Conservation (phyloP, 1,140 invertebrate genomes). For the Euwallacea fornicatus region DNA sequence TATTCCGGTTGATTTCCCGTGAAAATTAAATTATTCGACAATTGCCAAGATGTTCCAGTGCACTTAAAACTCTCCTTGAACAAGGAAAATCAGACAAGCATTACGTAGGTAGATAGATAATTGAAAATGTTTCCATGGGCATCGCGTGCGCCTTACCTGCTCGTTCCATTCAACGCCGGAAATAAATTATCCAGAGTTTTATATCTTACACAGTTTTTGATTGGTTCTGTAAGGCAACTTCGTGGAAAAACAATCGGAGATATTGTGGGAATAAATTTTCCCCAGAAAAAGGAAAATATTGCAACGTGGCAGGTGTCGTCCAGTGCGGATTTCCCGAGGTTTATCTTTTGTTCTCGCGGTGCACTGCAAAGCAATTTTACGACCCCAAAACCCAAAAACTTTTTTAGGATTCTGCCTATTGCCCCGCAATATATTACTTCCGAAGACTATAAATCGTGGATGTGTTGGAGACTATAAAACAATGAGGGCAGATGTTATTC, state of each 20-base stretch:
- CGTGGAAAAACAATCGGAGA: constrained; percentile 30
- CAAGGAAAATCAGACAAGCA: too few relatives aligned
- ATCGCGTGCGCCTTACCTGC: constrained; percentile 12
- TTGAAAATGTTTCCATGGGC: constrained; percentile 21
- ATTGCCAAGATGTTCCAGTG: too few relatives aligned
- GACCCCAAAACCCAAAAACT: not conserved
- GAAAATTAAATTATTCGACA: too few relatives aligned
- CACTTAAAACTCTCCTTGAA: too few relatives aligned
- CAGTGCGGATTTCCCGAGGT: constrained; percentile 27
- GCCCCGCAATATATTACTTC: not conserved
- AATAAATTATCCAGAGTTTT: constrained; percentile 26
- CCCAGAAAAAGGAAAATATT: constrained; percentile 18
- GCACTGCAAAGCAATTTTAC: constrained; percentile 3
- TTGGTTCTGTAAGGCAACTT: constrained; percentile 21
- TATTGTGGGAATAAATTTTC: constrained; percentile 27
- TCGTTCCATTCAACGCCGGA: constrained; percentile 18
- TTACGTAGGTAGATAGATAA: not conserved
- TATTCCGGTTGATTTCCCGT: too few relatives aligned
- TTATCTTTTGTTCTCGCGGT: constrained; percentile 17
- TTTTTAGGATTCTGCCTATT: not conserved
- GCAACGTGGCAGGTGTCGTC: constrained; percentile 29
- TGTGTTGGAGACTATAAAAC: too few relatives aligned
- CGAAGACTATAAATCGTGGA: not conserved
- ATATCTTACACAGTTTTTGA: constrained; percentile 28
- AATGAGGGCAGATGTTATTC: not conserved